A percentile compares a stretch with the other conserved stretches of the same genome.
These are phyloP conservation scores for Astropecten irregularis DNA, from an alignment of 53 echinoderm and acorn worm genomes.

Conservation along the genomic window DNA sequence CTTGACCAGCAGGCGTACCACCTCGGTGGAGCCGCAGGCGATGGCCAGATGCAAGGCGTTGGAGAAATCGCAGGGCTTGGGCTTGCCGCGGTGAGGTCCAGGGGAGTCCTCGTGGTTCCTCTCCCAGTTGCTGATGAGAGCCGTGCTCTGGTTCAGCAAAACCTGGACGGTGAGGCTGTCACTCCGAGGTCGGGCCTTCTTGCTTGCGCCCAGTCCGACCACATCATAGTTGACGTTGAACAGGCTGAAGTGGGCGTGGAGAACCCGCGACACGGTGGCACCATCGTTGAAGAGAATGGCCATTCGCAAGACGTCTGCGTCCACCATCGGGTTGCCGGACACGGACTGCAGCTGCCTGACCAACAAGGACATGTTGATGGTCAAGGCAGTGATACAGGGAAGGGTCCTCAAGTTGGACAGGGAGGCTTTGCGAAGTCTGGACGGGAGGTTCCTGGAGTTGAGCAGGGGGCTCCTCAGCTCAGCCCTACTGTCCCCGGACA, in stretches of 20 bases:
- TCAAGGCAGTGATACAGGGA: slow-evolving; percentile 79
- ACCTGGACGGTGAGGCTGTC: slow-evolving; percentile 85
- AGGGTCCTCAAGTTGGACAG: slow-evolving; percentile 73
- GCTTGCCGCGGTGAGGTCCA: not conserved
- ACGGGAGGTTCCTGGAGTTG: slow-evolving; percentile 24
- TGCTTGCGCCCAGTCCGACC: not conserved
- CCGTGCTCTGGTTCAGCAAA: slow-evolving; percentile 77
- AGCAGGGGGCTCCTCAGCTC: slow-evolving; percentile 45
- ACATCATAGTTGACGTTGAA: slow-evolving; percentile 61
- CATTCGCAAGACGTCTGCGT: slow-evolving; percentile 68
- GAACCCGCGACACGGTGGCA: slow-evolving; percentile 72
- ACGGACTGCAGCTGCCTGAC: slow-evolving; percentile 74
- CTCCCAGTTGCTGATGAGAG: slow-evolving; percentile 74
- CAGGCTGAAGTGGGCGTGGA: slow-evolving; percentile 61
- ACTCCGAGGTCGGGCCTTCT: slow-evolving; percentile 55
- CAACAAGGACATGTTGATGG: slow-evolving; percentile 89
- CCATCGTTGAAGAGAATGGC: slow-evolving; percentile 82
- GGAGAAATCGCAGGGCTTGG: slow-evolving; percentile 54
- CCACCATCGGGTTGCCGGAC: slow-evolving; percentile 62
- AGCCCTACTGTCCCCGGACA: slow-evolving; percentile 10
- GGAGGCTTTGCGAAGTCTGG: slow-evolving; percentile 43
- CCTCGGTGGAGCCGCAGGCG: slow-evolving; percentile 79
- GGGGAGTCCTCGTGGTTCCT: slow-evolving; percentile 58
- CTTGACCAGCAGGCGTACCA: slow-evolving; percentile 76
- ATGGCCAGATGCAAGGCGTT: slow-evolving; percentile 86